Evolutionary conservation across 2,888 invertebrate species (phyloP).

Genomic region (Dorcus parallelipipedus): DNA sequence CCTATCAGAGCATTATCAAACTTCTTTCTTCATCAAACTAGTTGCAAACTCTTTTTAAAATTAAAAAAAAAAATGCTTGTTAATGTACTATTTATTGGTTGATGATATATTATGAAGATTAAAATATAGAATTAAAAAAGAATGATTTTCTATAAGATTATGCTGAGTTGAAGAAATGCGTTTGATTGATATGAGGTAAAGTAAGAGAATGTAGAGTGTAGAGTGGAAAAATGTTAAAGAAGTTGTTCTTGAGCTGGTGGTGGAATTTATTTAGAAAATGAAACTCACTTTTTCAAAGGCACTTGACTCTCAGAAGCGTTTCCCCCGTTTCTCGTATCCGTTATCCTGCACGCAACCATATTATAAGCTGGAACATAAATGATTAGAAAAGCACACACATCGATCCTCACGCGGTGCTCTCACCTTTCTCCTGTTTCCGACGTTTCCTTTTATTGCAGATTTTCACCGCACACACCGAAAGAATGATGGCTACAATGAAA

Average conservation of each 20-base stretch:
- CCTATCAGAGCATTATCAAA: no score
- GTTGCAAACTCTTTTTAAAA: no score
- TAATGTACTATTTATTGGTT: no score
- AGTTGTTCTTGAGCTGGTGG: neutral
- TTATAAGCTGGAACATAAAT: slow-evolving; percentile 83
- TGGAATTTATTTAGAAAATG: neutral
- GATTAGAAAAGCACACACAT: slow-evolving; percentile 1
- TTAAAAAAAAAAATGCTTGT: no score
- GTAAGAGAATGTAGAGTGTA: neutral
- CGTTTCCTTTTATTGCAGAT: slow-evolving; percentile 96
- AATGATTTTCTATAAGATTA: slow-evolving; percentile 9
- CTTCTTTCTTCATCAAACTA: no score
- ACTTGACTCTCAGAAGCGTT: slow-evolving; percentile 85
- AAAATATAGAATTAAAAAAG: no score
- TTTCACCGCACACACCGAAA: slow-evolving; percentile 96
- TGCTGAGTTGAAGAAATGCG: slow-evolving; percentile 7
- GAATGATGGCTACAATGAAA: slow-evolving; percentile 95
- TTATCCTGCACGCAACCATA: slow-evolving; percentile 96
- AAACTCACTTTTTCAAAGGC: slow-evolving; percentile 94
- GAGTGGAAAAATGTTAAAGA: no score
- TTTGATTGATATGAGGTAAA: neutral
- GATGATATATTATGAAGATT: no score
- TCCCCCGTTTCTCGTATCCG: slow-evolving; percentile 86
- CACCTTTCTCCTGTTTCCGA: slow-evolving; percentile 97
- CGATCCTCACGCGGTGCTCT: slow-evolving; percentile 32